A percentile compares a stretch with the other conserved stretches of the same genome.
phyloP scores from a whole-genome alignment of 2,888 invertebrate species.

The Macrosiphum euphorbiae region DNA sequence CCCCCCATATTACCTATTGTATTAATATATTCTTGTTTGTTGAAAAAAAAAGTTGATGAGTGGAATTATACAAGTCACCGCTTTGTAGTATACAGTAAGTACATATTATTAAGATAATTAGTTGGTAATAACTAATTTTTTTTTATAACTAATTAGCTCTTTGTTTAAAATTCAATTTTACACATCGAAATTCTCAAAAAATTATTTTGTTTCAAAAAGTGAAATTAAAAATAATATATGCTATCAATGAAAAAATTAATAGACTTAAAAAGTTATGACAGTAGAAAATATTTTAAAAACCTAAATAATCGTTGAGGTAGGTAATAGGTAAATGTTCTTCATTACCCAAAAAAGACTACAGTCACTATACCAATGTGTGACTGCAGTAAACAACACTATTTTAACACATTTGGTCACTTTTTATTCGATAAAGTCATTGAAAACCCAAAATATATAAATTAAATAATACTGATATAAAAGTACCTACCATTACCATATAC shows the following conservation, averaged over 20 bases:
- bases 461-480: background rate
- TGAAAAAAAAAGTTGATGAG: background rate
- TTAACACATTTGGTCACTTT: background rate
- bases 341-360: background rate
- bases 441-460: background rate
- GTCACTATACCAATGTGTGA: background rate
- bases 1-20: too few species aligned
- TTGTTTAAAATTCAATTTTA: background rate
- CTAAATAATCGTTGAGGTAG: background rate
- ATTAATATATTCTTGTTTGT: too few species aligned
- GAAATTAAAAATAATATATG: background rate
- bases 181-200: background rate
- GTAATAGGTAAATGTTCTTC: background rate
- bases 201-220: background rate
- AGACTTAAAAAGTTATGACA: background rate
- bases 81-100: background rate
- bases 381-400: background rate
- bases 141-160: background rate
- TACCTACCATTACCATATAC: too few species aligned
- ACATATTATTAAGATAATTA: too few species aligned
- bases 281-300: background rate
- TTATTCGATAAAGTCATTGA: background rate
- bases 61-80: background rate
- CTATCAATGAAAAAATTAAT: background rate
- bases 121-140: background rate